Conservation (phyloP, 2,113 vertebrate species). For the Cathartes aura region DNA sequence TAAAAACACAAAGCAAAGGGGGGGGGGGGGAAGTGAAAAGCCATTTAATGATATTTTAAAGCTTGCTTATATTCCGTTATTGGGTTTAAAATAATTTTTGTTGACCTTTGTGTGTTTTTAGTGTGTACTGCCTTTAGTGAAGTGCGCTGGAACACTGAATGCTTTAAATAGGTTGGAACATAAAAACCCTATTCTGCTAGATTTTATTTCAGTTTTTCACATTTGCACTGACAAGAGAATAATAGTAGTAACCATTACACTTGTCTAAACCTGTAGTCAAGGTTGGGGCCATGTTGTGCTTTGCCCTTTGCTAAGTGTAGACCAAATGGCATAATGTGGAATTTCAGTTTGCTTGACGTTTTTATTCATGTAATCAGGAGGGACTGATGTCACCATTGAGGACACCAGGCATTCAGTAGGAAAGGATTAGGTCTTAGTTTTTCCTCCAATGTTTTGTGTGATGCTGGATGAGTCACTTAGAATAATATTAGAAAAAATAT, state of each 20-base stretch:
- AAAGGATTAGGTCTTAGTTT: background rate
- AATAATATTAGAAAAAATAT: background rate
- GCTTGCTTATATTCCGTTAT: constrained; percentile 36
- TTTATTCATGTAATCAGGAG: background rate
- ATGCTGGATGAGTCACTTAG: background rate
- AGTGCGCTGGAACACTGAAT: background rate
- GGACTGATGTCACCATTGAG: background rate
- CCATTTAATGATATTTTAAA: constrained; percentile 56
- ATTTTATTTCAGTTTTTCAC: background rate
- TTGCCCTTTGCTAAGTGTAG: background rate
- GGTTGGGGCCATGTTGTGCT: background rate
- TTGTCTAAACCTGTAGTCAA: background rate
- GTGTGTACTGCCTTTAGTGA: background rate
- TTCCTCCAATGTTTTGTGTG: background rate
- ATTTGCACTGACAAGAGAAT: background rate
- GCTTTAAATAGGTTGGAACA: background rate
- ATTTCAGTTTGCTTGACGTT: background rate
- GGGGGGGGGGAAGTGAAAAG: background rate
- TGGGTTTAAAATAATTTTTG: constrained; percentile 44
- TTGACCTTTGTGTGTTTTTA: background rate
- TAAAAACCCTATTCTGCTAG: background rate
- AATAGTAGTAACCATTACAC: background rate
- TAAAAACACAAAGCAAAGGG: constrained; percentile 33
- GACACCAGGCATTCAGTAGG: background rate
- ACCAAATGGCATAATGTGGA: rapidly evolving